Conservation (phyloP, 2,797 vertebrate genomes). For the Centropyge bicolor region DNA sequence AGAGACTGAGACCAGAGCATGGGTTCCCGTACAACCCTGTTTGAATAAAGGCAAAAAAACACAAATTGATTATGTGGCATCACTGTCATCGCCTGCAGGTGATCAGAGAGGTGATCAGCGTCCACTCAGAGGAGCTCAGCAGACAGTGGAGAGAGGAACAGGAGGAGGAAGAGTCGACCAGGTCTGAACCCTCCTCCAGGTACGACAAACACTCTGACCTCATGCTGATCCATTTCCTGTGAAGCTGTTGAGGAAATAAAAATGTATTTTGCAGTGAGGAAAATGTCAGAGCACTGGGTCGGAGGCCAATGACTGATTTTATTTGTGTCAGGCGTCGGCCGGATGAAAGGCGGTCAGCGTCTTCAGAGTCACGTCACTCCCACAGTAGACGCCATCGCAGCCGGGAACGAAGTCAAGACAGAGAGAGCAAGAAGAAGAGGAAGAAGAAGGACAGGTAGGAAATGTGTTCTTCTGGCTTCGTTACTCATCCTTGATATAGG, state of each 20-base stretch:
- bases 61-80: fast-evolving
- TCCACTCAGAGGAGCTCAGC: conserved; percentile 94
- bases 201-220: conserved; percentile 36
- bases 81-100: conserved; percentile 81
- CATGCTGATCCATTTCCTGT: background rate
- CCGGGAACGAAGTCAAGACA: conserved; percentile 62
- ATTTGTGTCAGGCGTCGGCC: conserved; percentile 57
- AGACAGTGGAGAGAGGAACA: conserved; percentile 90
- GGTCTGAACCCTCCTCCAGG: conserved; percentile 68
- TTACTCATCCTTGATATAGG: background rate
- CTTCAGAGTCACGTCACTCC: conserved; percentile 86
- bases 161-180: conserved; percentile 58
- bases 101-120: conserved; percentile 95
- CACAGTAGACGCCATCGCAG: conserved; percentile 84
- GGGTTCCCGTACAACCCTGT: background rate
- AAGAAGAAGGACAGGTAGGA: conserved; percentile 88
- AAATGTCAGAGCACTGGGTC: background rate
- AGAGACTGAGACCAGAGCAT: background rate
- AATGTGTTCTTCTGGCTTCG: background rate
- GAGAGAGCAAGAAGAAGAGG: conserved; percentile 85
- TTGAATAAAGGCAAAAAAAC: background rate
- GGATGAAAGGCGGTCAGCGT: conserved; percentile 83
- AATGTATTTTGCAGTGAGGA: background rate
- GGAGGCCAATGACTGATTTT: background rate
- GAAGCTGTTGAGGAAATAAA: background rate